phyloP scores from a whole-genome alignment of 64 coral and sea anemone species.

The Montipora foliosa region DNA sequence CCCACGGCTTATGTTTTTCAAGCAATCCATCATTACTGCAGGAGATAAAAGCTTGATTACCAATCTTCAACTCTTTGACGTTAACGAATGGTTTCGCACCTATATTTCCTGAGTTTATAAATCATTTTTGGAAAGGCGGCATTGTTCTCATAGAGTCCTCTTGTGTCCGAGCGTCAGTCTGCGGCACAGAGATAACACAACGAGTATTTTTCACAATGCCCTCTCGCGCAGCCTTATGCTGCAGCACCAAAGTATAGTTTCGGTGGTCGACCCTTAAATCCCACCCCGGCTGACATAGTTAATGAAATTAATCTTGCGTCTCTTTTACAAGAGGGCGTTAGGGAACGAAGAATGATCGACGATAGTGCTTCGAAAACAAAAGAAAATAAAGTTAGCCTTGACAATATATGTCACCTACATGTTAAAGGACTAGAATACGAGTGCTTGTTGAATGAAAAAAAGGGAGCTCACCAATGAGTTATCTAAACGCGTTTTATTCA shows the following conservation, averaged over 20 bases:
- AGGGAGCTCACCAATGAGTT: not conserved
- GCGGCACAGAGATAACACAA: conserved; percentile 21
- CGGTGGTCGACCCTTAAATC: not conserved
- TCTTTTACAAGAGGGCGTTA: too few relatives aligned
- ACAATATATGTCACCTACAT: too few relatives aligned
- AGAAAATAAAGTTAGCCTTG: not conserved
- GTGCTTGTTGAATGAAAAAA: not conserved
- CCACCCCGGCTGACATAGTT: not conserved
- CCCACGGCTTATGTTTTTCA: conserved; percentile 16
- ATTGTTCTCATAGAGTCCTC: conserved; percentile 9
- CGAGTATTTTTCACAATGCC: not conserved
- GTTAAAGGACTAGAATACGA: too few relatives aligned
- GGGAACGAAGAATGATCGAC: not conserved
- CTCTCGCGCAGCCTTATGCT: not conserved
- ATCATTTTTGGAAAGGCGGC: conserved; percentile 76
- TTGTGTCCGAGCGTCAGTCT: not conserved
- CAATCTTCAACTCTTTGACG: conserved; percentile 57
- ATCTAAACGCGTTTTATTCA: conserved; percentile 16
- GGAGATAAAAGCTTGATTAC: conserved; percentile 39
- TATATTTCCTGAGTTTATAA: conserved; percentile 60
- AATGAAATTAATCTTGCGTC: not conserved
- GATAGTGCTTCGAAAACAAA: not conserved
- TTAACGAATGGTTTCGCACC: conserved; percentile 65
- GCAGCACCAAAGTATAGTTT: not conserved
- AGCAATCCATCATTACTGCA: conserved; percentile 60